A percentile compares a stretch with the other conserved stretches of the same genome.
phyloP scores from a whole-genome alignment of 2,113 vertebrate species.

The Sapajus apella region DNA sequence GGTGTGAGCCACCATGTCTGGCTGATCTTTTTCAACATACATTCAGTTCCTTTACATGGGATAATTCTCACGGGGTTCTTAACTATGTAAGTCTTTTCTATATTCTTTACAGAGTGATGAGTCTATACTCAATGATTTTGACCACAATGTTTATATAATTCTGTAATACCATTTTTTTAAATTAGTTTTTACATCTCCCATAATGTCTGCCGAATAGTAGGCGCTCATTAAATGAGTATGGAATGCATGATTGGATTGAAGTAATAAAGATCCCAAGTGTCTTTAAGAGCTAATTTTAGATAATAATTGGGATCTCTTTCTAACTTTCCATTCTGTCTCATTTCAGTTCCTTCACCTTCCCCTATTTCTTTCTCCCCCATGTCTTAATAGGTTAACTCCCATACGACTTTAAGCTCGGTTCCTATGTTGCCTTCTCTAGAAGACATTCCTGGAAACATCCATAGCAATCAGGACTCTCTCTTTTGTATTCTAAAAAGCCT shows the following conservation, averaged over 20 bases:
- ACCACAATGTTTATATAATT: background rate
- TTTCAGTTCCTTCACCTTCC: background rate
- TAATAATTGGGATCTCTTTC: background rate
- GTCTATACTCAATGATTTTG: background rate
- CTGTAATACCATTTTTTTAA: background rate
- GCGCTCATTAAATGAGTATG: background rate
- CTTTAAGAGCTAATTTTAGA: slow-evolving; percentile 1
- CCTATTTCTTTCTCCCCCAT: no score
- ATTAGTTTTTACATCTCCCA: background rate
- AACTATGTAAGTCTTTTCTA: background rate
- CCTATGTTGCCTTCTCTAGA: background rate
- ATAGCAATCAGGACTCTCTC: background rate
- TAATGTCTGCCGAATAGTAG: background rate
- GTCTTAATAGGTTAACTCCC: background rate
- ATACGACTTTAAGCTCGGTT: background rate
- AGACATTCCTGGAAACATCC: background rate
- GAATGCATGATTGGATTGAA: background rate
- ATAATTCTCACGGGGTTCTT: background rate
- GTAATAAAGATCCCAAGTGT: background rate
- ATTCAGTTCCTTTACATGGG: background rate
- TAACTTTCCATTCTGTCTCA: background rate
- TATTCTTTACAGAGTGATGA: background rate
- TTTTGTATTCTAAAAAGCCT: background rate
- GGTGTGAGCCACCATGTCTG: no score
- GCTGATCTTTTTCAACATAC: background rate